Base-by-base conservation (phyloP, 92 coral and sea anemone genomes). In the Scolanthus callimorphus region DNA sequence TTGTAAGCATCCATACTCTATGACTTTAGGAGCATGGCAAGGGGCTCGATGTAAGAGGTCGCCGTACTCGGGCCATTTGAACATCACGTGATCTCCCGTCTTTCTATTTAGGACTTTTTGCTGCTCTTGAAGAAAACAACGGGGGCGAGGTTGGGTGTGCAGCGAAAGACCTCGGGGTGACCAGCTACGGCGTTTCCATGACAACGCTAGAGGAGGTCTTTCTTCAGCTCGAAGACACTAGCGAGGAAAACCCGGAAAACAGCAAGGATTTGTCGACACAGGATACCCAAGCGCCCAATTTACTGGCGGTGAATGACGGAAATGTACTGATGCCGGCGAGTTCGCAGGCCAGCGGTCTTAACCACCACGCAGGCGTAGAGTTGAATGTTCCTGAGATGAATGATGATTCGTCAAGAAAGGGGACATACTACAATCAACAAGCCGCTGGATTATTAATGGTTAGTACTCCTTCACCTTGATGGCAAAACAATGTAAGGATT, bases 101-200 rank as follows among this genome's bases (percentile, higher is more conserved):
- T n/a, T n/a, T n/a, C 17, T 72, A n/a, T 22, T 11, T 29, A 89
- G 97, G 67, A n/a, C 46, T 89, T 26, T 87, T 89, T 55, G 55
- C 77, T 19, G 44, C 84, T 2, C 65, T 89, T n/a, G 97, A 89
- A 52, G 85, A 77, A n/a, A 67, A 73, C 74, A 81, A 67, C 64
- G 85, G 66, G 13, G 41, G 69, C 51, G 25, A 67, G 17, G 85
- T 78, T 11, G 85, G 49, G 3, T 72, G 78, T 57, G 57, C 89
- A 3, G 97, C 97, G 1, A 58, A 81, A 6, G 50, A 30, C 26
- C 71, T 89, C 3, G 97, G 94, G 0, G 95, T 89, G 31, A 71
- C 76, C 37, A 89, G 97, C 51, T 89, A 89, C 54, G 95, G 94
- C 24, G 97, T 89, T 17, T 85, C 97, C 80, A 89, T 89, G 97